Evolutionary conservation across 2,888 invertebrate genomes (phyloP), one percentile per base, ranked within the genome.

Genomic region (Gari tellinella): DNA sequence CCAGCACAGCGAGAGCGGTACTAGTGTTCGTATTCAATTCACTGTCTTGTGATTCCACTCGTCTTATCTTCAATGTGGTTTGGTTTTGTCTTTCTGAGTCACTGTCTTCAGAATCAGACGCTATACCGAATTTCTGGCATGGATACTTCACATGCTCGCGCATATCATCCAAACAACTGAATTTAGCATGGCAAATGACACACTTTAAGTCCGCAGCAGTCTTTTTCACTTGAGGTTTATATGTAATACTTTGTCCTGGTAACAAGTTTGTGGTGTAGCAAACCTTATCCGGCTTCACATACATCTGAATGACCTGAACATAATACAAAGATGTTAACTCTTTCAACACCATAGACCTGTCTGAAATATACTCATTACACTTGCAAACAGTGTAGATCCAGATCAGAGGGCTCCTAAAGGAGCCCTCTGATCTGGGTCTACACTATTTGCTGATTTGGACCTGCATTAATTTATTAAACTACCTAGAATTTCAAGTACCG

Each of bases 91-190:
- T 52, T 17, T 56, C 53, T 15, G 37, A 49, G 37, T 68, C 66
- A 49, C 45, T 68, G 5, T 64, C 52, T 41, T 72, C 40, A 31
- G 38, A 67, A 5, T 60, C 60, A 14, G 58, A 25, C 23, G n/a
- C 38, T 37, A 51, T 31, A 2, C 55, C 53, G 8, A 52, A 55
- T 64, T 60, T 78, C 45, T 79, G 85, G 56, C 86, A 87, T 23
- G 86, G 85, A 41, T 81, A 73, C 64, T 83, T 85, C 10, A 87
- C 87, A 81, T 87, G 87, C 15, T 80, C 79, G 38, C 83, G 74
- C 85, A 87, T 87, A 49, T 85, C 83, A 53, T 85, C 78, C 37
- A 87, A 58, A 1, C 82, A 81, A 1, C 58, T 45, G 76, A 87
- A 87, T 64, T 80, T 80, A 15, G 77, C 72, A 19, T 74, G 76